Conservation (phyloP, 2,113 vertebrate genomes). For the Vulpes lagopus region DNA sequence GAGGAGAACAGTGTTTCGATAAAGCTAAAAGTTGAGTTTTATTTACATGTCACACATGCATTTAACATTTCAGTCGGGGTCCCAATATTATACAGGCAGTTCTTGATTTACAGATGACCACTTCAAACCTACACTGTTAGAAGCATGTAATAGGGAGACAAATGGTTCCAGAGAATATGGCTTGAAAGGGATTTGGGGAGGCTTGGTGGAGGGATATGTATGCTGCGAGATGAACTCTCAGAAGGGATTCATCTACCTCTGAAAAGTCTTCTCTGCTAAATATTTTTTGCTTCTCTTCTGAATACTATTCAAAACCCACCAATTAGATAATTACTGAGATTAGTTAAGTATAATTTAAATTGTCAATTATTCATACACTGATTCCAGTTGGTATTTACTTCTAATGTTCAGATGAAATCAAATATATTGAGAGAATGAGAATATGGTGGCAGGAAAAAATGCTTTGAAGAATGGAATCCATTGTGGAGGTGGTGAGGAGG, state of each 20-base stretch:
- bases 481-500: not conserved
- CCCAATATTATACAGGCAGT: not conserved
- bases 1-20: not conserved
- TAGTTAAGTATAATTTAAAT: not conserved
- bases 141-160: not conserved
- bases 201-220: not conserved
- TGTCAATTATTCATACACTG: not conserved
- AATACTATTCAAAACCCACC: constrained; percentile 23
- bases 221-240: not conserved
- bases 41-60: not conserved
- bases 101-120: not conserved
- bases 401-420: not conserved
- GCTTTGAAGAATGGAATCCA: not conserved
- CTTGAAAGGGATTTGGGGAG: not conserved
- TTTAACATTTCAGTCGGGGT: not conserved
- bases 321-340: not conserved
- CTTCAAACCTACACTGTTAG: not conserved
- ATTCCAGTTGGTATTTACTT: not conserved
- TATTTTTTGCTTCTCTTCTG: not conserved
- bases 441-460: not conserved
- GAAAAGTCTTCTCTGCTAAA: not conserved
- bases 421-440: constrained; percentile 27
- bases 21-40: not conserved
- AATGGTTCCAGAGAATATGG: not conserved
- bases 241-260: not conserved